Evolutionary conservation across 2,888 invertebrate species (phyloP), one percentile per base, ranked within the genome.

Genomic region (Panorpa germanica): DNA sequence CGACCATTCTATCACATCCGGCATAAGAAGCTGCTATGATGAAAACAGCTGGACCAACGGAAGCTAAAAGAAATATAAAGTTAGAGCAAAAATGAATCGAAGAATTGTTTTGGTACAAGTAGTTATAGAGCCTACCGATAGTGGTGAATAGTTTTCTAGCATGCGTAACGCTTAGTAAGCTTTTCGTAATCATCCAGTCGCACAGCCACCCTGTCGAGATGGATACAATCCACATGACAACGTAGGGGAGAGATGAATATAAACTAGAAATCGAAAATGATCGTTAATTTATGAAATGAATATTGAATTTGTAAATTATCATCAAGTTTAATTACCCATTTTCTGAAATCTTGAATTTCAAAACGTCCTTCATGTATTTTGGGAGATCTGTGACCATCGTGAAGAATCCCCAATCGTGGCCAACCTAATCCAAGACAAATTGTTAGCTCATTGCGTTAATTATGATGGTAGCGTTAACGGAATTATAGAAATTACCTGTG

Each of bases 11-110:
- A 49, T 73, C 59, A 44, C 72, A 73, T 23, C 70, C 71, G 10
- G 71, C 69, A 46, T 74, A 73, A 0, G 73, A 70, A 1, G 73
- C 74, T 14, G 63, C 55, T 31, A 74, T 63, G 49, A 75, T 66
- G 38, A 71, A 70, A 26, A 67, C 57, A 4, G 70, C 72, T 1
- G 74, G 71, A 1, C 70, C 69, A 34, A 72, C 58, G 3, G 72
- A 71, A 22, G 72, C 73, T 70, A 47, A 14, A 46, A 43, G 14
- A 12, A 19, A 10, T 33, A 22, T 15, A 32, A 13, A 16, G 11
- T 19, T 17, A 13, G n/a, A n/a, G 11, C 14, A 21, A 6, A 3
- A 27, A 26, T 21, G 16, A 17, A n/a, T 15, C 16, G 5, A 27
- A 27, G 6, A 28, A n/a, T 4, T 26, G 20, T 23, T 29, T 7